A percentile compares a stretch with the other conserved stretches of the same genome.
Conservation (phyloP, 1,140 invertebrate genomes). For the Cherax destructor region DNA sequence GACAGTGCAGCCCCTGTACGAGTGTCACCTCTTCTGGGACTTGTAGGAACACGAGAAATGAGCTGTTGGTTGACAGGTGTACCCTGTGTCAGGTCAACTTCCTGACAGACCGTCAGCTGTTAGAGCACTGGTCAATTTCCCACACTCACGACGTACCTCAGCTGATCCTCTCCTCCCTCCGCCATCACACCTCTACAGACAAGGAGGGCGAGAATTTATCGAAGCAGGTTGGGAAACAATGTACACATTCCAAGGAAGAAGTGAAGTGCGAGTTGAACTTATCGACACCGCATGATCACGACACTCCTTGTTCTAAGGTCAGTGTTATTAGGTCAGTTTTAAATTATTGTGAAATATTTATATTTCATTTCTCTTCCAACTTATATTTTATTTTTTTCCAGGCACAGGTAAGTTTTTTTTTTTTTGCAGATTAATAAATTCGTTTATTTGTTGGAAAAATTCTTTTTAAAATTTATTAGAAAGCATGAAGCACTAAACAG, state of each 20-base stretch:
- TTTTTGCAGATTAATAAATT: too few relatives aligned
- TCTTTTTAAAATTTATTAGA: too few relatives aligned
- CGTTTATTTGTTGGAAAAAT: too few relatives aligned
- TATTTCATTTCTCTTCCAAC: too few relatives aligned
- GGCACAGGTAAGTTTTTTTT: too few relatives aligned
- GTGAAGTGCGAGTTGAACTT: not conserved
- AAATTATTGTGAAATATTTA: too few relatives aligned
- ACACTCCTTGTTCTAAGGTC: not conserved
- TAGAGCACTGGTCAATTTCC: constrained; percentile 52
- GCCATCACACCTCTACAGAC: not conserved
- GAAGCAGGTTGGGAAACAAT: not conserved
- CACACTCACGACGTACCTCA: constrained; percentile 42
- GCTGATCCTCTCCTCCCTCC: constrained; percentile 19
- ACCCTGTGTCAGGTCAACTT: constrained; percentile 47
- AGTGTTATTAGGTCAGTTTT: not conserved
- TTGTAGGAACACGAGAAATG: not conserved
- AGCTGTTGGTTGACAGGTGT: constrained; percentile 23
- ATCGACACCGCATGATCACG: not conserved
- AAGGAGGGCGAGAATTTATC: not conserved
- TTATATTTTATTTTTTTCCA: too few relatives aligned
- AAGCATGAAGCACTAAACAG: too few relatives aligned
- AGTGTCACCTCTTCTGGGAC: constrained; percentile 9
- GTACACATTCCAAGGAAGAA: not conserved
- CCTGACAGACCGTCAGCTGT: constrained; percentile 27
- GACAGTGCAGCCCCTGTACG: not conserved